Evolutionary conservation across 2,113 vertebrate species (phyloP), one percentile per base, ranked within the genome.

Genomic region (Carettochelys insculpta): DNA sequence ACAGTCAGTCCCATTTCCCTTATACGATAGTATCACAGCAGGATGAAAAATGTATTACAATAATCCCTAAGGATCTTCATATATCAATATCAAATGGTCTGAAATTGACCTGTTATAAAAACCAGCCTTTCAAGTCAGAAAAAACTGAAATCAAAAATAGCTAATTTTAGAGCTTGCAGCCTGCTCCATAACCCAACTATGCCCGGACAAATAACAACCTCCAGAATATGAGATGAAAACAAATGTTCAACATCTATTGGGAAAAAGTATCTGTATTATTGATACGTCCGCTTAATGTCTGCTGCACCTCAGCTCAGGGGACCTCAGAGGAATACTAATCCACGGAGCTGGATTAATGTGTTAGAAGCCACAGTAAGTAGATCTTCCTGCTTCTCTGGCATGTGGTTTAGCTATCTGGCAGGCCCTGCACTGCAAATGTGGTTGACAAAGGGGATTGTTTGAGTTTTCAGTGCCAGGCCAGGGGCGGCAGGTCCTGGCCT

Each of bases 71-170:
- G 97, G 98, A 98, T 97, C 97, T 98, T 97, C 97, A 97, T 97
- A 98, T 98, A 98, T 98, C 98, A 97, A 98, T 98, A 98, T 98
- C 98, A 98, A 98, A 98, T 97, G 96, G 97, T 97, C 97, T 97
- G 96, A 96, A 98, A 98, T 98, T 98, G 98, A 98, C 98, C 98
- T 97, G 97, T 98, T 97, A 96, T 97, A 97, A 98, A 97, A 97
- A 95, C 95, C 95, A 96, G 96, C 93, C 96, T 97, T 97, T 97
- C 95, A 93, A 96, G 94, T 94, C 87, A 86, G 95, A 89, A 87
- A 95, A 96, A 96, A 92, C 95, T 96, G 91, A 86, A 93, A 94
- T 95, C 95, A 95, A 97, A 96, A 96, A 96, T 93, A 94, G 95
- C 91, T 95, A 95, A 97, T 97, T 96, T 94, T 86, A 78, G 89